Evolutionary conservation across 1,140 invertebrate genomes (phyloP).

Genomic region (Tribolium madens): DNA sequence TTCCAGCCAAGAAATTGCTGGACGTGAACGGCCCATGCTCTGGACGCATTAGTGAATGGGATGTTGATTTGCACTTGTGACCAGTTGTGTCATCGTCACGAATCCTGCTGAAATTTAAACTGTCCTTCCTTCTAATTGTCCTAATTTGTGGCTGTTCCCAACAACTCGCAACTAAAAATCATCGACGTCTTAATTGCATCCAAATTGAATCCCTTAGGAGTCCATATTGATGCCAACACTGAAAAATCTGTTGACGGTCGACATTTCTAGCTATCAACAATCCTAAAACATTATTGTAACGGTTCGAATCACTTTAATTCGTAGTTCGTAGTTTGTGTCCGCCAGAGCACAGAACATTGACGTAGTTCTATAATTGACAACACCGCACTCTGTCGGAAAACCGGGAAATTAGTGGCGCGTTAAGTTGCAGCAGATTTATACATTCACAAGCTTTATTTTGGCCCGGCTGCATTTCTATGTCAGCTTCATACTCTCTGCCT

Average conservation of each 20-base stretch:
- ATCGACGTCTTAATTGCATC: not conserved
- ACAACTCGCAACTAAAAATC: not conserved
- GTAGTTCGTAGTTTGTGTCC: conserved; percentile 54
- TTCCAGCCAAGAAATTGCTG: conserved; percentile 43
- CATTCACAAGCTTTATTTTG: conserved; percentile 56
- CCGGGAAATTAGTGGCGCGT: conserved; percentile 58
- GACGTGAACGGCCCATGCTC: conserved; percentile 30
- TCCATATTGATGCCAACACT: not conserved
- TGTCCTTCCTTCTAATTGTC: conserved; percentile 26
- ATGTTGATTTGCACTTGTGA: conserved; percentile 47
- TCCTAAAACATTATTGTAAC: conserved; percentile 41
- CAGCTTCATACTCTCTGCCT: conserved; percentile 48
- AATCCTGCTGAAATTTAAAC: conserved; percentile 33
- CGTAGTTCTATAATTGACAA: conserved; percentile 59
- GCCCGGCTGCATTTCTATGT: conserved; percentile 49
- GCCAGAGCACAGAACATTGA: conserved; percentile 56
- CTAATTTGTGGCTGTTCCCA: not conserved
- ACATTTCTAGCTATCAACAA: not conserved
- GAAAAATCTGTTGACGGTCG: not conserved
- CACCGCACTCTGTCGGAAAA: conserved; percentile 56
- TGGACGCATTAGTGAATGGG: conserved; percentile 40
- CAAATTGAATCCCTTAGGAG: not conserved
- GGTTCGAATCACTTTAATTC: conserved; percentile 58
- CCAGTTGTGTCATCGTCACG: conserved; percentile 45
- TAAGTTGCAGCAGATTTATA: conserved; percentile 59